Conservation (phyloP, 2,113 vertebrate genomes). For the Otis tarda region DNA sequence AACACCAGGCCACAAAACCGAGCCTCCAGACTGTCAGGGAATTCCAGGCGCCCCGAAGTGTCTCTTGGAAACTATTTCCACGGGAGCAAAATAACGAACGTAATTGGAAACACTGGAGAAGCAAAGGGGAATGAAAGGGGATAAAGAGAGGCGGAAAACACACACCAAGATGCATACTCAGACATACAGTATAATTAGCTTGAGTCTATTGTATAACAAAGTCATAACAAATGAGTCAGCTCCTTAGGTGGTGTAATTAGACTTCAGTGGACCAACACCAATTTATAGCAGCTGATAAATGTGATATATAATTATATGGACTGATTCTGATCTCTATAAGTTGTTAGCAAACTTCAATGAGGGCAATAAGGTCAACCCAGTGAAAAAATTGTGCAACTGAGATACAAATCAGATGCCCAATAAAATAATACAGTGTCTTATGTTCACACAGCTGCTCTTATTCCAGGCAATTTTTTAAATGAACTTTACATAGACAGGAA, state of each 20-base stretch:
- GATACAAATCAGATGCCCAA: slow-evolving; percentile 39
- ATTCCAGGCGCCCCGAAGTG: not conserved
- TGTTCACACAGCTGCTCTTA: slow-evolving; percentile 22
- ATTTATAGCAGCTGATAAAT: slow-evolving; percentile 46
- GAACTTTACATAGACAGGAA: slow-evolving; percentile 1
- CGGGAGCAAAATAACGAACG: slow-evolving; percentile 7
- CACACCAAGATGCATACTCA: slow-evolving; percentile 12
- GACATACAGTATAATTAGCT: slow-evolving; percentile 46
- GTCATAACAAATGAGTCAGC: slow-evolving; percentile 66
- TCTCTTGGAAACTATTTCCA: slow-evolving; percentile 52
- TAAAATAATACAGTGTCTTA: slow-evolving; percentile 38
- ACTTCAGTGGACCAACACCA: slow-evolving; percentile 31
- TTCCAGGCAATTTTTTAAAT: not conserved
- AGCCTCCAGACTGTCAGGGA: not conserved
- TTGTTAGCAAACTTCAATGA: slow-evolving; percentile 49
- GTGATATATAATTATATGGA: slow-evolving; percentile 50
- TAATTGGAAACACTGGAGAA: slow-evolving; percentile 54
- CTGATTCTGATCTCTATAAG: slow-evolving; percentile 46
- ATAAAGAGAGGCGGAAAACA: slow-evolving; percentile 37
- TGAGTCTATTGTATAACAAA: slow-evolving; percentile 47
- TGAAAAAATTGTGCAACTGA: slow-evolving; percentile 46
- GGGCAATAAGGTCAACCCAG: slow-evolving; percentile 42
- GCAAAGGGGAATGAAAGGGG: slow-evolving; percentile 27
- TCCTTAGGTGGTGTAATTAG: slow-evolving; percentile 62
- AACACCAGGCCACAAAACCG: slow-evolving; percentile 3